A percentile compares a stretch with the other conserved stretches of the same genome.
Conservation (phyloP, 1,140 invertebrate species). For the Globodera ellingtonae region DNA sequence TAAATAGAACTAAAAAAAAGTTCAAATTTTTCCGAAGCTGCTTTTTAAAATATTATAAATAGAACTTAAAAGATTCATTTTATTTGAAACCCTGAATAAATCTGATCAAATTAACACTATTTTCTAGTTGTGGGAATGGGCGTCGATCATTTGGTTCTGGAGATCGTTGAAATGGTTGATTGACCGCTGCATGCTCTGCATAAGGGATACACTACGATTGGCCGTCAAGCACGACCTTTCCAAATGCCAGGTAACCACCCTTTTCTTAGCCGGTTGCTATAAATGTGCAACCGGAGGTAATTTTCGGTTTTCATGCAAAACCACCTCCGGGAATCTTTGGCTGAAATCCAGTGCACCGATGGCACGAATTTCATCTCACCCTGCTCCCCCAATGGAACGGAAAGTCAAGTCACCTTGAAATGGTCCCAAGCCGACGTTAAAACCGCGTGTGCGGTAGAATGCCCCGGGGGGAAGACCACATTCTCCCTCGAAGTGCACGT, state of each 20-base stretch:
- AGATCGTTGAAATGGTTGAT: no score
- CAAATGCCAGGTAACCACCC: neutral
- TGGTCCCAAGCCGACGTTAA: neutral
- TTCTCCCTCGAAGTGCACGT: neutral
- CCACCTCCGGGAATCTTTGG: neutral
- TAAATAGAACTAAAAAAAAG: no score
- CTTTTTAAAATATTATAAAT: no score
- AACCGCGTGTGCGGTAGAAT: neutral
- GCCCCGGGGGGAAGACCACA: constrained; percentile 3
- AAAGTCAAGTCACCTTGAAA: neutral
- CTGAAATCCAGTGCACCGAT: neutral
- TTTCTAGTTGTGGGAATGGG: no score
- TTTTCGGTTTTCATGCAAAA: neutral
- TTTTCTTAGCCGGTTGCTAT: neutral
- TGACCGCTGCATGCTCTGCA: no score
- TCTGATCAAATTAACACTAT: no score
- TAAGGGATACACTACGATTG: no score
- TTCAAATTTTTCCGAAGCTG: no score
- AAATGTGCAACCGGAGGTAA: neutral
- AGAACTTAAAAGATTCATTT: no score
- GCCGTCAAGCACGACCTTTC: neutral
- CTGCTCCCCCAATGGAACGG: neutral
- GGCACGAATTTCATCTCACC: neutral
- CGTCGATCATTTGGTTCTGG: no score
- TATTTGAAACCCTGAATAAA: no score